Base-by-base conservation (phyloP, 2,888 invertebrate genomes). In the Acronicta alni region DNA sequence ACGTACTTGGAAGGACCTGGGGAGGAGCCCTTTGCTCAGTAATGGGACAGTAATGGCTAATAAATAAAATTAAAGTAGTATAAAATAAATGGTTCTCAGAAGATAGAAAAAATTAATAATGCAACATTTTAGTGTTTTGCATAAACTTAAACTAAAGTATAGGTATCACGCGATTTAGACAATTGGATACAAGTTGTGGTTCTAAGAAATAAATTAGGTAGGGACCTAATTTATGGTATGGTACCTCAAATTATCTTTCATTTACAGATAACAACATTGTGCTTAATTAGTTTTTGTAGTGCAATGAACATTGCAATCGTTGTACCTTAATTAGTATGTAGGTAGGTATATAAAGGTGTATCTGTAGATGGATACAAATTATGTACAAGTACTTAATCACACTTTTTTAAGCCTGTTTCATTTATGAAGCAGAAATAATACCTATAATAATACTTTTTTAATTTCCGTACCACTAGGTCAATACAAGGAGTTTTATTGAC, bases 181-280 rank as follows among this genome's bases (percentile, higher is more conserved):
- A 37, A 57, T 43, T 39, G 38, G 42, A 41, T 26, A 17, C n/a
- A 44, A 23, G 16, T 15, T 43, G 4, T 6, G 8, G 14, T 51
- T 65, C 45, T 35, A 8, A 23, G 49, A 39, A 51, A 26, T 49
- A 45, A 67, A 58, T 56, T 17, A n/a, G n/a, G n/a, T n/a, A n/a
- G n/a, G n/a, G n/a, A n/a, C n/a, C n/a, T n/a, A n/a, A n/a, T n/a
- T n/a, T n/a, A n/a, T n/a, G n/a, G n/a, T n/a, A n/a, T n/a, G n/a
- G n/a, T n/a, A 23, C 7, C 3, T 17, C 23, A 15, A 32, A 38
- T 32, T 52, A 46, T n/a, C 5, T 38, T 23, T 4, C n/a, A 16
- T 47, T 12, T 35, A 17, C 16, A 15, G 2, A 30, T 49, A 26
- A 44, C 10, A 35, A 35, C 35, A n/a, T n/a, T 35, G 35, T n/a